Evolutionary conservation across 2,113 vertebrate genomes (phyloP).

Genomic region (Onychorhynchus coronatus): DNA sequence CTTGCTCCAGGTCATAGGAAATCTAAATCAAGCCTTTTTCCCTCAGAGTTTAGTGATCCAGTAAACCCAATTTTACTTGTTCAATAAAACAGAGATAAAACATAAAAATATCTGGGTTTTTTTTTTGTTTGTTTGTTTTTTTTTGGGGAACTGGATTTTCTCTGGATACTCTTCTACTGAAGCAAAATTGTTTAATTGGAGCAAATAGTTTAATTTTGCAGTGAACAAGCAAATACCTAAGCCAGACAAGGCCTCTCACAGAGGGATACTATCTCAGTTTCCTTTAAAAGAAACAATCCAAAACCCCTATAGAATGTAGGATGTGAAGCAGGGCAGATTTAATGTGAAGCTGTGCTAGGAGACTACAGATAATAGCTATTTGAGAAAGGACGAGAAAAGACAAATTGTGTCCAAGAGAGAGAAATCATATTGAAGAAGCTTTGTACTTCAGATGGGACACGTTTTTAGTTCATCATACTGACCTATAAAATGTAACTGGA

Average conservation of each 20-base stretch:
- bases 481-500: background rate
- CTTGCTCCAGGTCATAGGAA: background rate
- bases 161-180: background rate
- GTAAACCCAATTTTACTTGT: constrained; percentile 34
- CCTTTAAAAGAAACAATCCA: background rate
- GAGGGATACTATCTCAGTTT: background rate
- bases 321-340: background rate
- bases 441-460: background rate
- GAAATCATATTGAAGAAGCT: background rate
- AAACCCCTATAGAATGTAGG: background rate
- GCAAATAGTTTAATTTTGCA: constrained; percentile 23
- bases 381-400: background rate
- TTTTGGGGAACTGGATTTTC: background rate
- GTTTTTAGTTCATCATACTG: background rate
- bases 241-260: background rate
- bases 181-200: background rate
- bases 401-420: background rate
- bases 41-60: constrained; percentile 6
- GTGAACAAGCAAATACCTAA: constrained; percentile 15
- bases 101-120: background rate
- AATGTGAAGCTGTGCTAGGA: background rate
- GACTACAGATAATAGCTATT: background rate
- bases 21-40: background rate
- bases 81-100: constrained; percentile 47
- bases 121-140: background rate